phyloP scores from a whole-genome alignment of 1,140 invertebrate species.

The Pygmarrhopalites habei region DNA sequence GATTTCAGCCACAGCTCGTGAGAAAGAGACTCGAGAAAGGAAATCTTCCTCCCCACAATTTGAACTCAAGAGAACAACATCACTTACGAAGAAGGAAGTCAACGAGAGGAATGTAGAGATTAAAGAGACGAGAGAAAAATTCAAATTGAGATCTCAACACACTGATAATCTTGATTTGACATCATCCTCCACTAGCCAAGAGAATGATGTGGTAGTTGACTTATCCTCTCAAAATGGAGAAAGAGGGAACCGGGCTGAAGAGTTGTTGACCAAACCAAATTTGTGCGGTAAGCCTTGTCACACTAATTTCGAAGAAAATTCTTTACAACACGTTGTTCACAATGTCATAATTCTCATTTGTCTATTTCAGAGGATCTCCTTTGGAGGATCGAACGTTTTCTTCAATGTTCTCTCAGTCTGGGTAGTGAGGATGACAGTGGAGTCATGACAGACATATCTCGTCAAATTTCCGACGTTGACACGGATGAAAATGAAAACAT shows the following conservation, averaged over 20 bases:
- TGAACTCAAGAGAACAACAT: conserved; percentile 9
- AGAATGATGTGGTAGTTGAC: too few species aligned
- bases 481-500: conserved; percentile 52
- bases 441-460: conserved; percentile 61
- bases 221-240: too few species aligned
- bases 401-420: conserved; percentile 35
- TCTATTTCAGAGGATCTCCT: conserved; percentile 5
- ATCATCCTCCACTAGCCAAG: too few species aligned
- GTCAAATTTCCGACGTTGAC: conserved; percentile 59
- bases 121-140: conserved; percentile 7
- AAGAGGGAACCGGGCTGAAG: too few species aligned
- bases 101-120: conserved; percentile 9
- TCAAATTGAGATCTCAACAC: background rate
- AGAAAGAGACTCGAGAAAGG: too few species aligned
- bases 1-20: too few species aligned
- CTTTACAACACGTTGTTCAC: too few species aligned
- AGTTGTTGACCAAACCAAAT: too few species aligned
- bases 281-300: too few species aligned
- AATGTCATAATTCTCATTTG: too few species aligned
- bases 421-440: conserved; percentile 58
- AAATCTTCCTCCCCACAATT: conserved; percentile 1
- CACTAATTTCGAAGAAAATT: too few species aligned
- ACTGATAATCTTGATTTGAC: background rate
- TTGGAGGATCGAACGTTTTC: conserved; percentile 38
- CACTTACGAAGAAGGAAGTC: conserved; percentile 6